Base-by-base conservation (phyloP, 2,888 invertebrate species). In the Stenoptilia bipunctidactyla region DNA sequence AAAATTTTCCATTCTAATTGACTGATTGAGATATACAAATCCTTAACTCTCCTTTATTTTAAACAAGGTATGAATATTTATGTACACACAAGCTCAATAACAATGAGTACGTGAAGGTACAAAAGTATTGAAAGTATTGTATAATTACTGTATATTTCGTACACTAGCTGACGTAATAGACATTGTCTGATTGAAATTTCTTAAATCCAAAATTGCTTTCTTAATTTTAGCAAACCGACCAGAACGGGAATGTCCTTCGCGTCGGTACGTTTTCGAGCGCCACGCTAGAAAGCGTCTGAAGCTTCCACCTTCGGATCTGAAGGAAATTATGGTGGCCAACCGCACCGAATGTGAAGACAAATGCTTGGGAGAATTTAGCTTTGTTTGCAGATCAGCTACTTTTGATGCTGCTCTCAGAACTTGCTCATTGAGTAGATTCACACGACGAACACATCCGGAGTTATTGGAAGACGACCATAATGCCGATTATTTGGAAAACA, bases 261-360 rank as follows among this genome's bases (percentile, higher is more conserved):
- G 95, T 35, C 88, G 92, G 36, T 96, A 95, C 69, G 92, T 94
- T 6, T 95, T 94, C 59, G 96, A 96, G 67, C 86, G 95, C 41
- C 93, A 94, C 61, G 92, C 93, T 1, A 85, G 93, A 12, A 94
- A 94, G 61, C 92, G 93, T 49, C 68, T 94, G 39, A 93, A 93
- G 63, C 83, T 94, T 15, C 91, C 92, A 10, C 80, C 91, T 33
- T 90, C 92, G 4, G 94, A 94, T 61, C 85, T 93, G 37, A 94
- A 94, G 66, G 94, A 95, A 76, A 89, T 93, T 34, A 91, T 90
- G 53, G 93, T 94, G 0, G 88, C 91, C 2, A 95, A 96, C 68
- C 86, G 94, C 45, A 94, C 92, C 2, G 95, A 95, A 56, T 96
- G 95, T 60, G 94, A 95, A 67, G 94, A 95, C 61, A 92, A 92